Evolutionary conservation across 92 coral and sea anemone species (phyloP), one percentile per base, ranked within the genome.

Genomic region (Nematostella vectensis): DNA sequence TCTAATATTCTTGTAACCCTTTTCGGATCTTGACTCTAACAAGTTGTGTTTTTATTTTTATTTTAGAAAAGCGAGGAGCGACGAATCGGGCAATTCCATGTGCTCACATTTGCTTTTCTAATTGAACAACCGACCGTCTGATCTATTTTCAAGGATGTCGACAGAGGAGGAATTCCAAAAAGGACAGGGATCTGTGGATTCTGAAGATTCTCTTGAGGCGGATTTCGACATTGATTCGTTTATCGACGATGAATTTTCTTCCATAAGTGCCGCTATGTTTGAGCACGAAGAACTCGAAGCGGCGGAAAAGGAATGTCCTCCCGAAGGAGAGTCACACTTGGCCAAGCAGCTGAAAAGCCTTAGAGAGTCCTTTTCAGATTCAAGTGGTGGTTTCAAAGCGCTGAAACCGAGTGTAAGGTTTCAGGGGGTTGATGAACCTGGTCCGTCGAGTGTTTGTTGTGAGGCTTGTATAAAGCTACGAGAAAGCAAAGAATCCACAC

Each of bases 341-440:
- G 72, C 63, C 6, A 62, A 66, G 21, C 72, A 66, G 29, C 72
- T 66, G 18, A 42, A 66, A 55, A 54, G 28, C 23, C 47, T 66
- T 11, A 66, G 55, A 19, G 63, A 40, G 29, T 52, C 72, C 11
- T 24, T 25, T 54, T 6, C n/a, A 50, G 53, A 36, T 25, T 56
- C 55, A 10, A 29, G 28, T 29, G 55, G 61, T 3, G 60, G 19
- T 28, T 8, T 11, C 23, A 19, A 45, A 45, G 51, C 23, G 4
- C 51, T 4, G 4, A 45, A 19, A 22, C 51, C 9, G 18, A 45
- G 51, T 4, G 51, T 45, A 22, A 45, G 18, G 51, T 45, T 45
- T 45, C 51, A 45, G 51, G 23, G 4, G 21, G 18, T 22, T 4
- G 51, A 45, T 6, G 8, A 33, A 33, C 6, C 6, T 33, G 40